phyloP scores from a whole-genome alignment of 2,797 vertebrate species.

The Premnoplex brunnescens region DNA sequence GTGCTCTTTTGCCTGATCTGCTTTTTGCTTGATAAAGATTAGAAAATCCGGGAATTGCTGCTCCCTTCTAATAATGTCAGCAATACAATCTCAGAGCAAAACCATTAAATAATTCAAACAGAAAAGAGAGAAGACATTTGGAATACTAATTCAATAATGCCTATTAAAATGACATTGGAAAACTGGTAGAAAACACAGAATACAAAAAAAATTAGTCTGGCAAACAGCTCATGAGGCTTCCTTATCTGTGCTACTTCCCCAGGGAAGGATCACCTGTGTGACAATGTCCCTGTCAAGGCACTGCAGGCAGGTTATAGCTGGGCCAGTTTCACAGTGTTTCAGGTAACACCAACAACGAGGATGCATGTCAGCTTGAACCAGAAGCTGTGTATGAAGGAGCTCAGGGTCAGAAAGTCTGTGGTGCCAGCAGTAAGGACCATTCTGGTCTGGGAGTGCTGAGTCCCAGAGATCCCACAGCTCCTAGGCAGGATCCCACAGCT shows the following conservation, averaged over 20 bases:
- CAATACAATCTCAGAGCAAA: neutral
- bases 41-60: neutral
- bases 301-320: neutral
- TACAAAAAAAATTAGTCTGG: neutral
- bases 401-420: neutral
- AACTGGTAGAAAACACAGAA: neutral
- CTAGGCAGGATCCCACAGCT: neutral
- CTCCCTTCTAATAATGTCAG: neutral
- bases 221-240: neutral
- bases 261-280: neutral
- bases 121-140: neutral
- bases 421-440: fast-evolving
- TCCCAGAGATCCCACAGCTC: neutral
- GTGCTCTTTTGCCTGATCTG: neutral
- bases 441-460: neutral
- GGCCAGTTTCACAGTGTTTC: neutral
- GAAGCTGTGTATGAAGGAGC: neutral
- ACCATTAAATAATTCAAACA: neutral
- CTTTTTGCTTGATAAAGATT: neutral
- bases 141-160: neutral
- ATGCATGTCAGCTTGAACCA: neutral
- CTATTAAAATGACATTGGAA: neutral
- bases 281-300: neutral
- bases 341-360: fast-evolving
- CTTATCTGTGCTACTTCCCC: neutral